phyloP scores from a whole-genome alignment of 2,888 invertebrate genomes.

The Tyria jacobaeae region DNA sequence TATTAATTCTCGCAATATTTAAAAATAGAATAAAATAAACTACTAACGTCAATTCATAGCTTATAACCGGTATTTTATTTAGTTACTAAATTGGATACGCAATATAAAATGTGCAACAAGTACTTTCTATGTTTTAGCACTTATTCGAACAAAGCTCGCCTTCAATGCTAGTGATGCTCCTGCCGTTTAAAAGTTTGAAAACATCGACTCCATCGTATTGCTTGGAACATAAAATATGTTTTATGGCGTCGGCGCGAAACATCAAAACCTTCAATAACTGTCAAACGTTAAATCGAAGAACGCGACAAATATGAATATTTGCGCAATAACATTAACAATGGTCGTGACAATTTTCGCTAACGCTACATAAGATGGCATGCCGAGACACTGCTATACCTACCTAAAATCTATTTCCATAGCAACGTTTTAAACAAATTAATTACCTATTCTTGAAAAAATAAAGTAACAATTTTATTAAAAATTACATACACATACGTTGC shows the following conservation, averaged over 20 bases:
- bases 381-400: background rate
- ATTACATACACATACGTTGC: background rate
- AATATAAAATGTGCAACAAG: conserved; percentile 57
- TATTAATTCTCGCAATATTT: background rate
- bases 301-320: conserved; percentile 60
- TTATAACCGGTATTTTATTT: conserved; percentile 30
- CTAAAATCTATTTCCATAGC: background rate
- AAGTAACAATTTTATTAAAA: background rate
- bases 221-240: conserved; percentile 82
- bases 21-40: background rate
- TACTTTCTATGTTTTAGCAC: conserved; percentile 78
- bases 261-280: conserved; percentile 78
- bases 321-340: conserved; percentile 53
- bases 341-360: conserved; percentile 52
- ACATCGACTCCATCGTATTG: conserved; percentile 69
- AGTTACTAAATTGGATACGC: conserved; percentile 9
- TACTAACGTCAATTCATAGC: background rate
- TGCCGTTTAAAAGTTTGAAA: conserved; percentile 76
- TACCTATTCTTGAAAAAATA: background rate
- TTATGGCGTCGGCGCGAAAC: conserved; percentile 77
- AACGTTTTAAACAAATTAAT: background rate
- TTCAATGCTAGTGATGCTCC: conserved; percentile 68
- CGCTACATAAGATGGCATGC: conserved; percentile 21
- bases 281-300: conserved; percentile 71
- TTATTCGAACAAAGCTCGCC: conserved; percentile 70